Percentiles rank a stretch among this genome's conserved stretches.
These are phyloP conservation scores for Odontocolon sp. DNA, from an alignment of 2,888 invertebrate genomes.

Conservation along the genomic window DNA sequence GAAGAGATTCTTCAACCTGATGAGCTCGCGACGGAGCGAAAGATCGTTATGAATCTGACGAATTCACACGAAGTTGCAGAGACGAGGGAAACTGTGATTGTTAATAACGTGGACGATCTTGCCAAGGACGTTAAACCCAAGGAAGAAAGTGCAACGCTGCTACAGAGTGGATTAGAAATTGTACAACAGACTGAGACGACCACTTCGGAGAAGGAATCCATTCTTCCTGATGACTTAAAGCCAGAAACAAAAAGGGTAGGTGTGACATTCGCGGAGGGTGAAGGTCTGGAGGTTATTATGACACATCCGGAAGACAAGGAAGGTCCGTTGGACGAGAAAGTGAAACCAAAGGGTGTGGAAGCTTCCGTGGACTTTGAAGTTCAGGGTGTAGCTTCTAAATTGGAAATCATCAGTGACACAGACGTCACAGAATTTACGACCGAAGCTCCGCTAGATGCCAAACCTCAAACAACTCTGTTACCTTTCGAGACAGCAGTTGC, in stretches of 20 bases:
- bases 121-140: slow-evolving; percentile 77
- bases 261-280: slow-evolving; percentile 82
- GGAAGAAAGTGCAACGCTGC: slow-evolving; percentile 70
- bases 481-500: slow-evolving; percentile 72
- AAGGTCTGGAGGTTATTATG: slow-evolving; percentile 84
- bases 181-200: slow-evolving; percentile 81
- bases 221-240: slow-evolving; percentile 78
- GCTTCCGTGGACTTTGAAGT: slow-evolving; percentile 73
- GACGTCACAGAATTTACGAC: slow-evolving; percentile 64
- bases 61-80: slow-evolving; percentile 75
- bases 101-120: slow-evolving; percentile 71
- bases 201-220: slow-evolving; percentile 82
- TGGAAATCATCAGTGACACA: slow-evolving; percentile 72
- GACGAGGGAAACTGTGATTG: slow-evolving; percentile 73
- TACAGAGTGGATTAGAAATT: slow-evolving; percentile 81
- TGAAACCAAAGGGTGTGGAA: slow-evolving; percentile 68
- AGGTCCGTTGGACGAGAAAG: slow-evolving; percentile 65
- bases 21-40: slow-evolving; percentile 67
- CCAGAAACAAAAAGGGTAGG: slow-evolving; percentile 83
- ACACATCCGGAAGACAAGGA: slow-evolving; percentile 79
- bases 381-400: slow-evolving; percentile 72
- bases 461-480: slow-evolving; percentile 70
- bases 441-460: slow-evolving; percentile 63
- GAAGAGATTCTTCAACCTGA: slow-evolving; percentile 70
- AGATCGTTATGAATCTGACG: slow-evolving; percentile 67